Conservation (phyloP, 2,113 vertebrate species). For the Raja brachyura region DNA sequence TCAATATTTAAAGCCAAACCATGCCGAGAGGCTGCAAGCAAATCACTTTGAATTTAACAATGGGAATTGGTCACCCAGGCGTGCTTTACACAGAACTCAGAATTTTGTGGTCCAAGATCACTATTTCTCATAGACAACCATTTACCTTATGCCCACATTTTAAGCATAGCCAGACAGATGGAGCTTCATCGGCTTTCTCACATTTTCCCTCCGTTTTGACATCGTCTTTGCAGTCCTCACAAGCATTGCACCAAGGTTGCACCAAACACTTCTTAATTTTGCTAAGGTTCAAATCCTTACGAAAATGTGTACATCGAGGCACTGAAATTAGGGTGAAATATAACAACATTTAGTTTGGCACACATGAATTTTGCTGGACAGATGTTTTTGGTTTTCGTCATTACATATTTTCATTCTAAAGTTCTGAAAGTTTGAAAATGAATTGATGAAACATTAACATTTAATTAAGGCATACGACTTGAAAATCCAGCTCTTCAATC, state of each 20-base stretch:
- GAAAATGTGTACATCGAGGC: constrained; percentile 71
- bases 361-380: not conserved
- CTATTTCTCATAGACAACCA: constrained; percentile 38
- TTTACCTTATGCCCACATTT: constrained; percentile 90
- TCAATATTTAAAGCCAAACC: too few relatives aligned
- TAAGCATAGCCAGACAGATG: constrained; percentile 79
- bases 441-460: not conserved
- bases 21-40: too few relatives aligned
- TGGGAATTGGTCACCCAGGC: not conserved
- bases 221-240: constrained; percentile 75
- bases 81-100: not conserved
- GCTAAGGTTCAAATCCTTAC: constrained; percentile 76
- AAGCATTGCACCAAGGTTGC: constrained; percentile 64
- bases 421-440: not conserved
- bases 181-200: constrained; percentile 52
- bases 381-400: not conserved
- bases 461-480: not conserved
- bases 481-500: too few relatives aligned
- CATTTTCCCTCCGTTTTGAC: constrained; percentile 50
- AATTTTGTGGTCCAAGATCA: constrained; percentile 26
- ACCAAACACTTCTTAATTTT: constrained; percentile 68
- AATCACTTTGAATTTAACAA: not conserved
- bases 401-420: not conserved
- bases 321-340: constrained; percentile 50
- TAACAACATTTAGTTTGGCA: not conserved